Percentiles rank a stretch among this genome's conserved stretches.
Evolutionary conservation across 2,113 vertebrate genomes (phyloP).

Genomic region (Alethe diademata): DNA sequence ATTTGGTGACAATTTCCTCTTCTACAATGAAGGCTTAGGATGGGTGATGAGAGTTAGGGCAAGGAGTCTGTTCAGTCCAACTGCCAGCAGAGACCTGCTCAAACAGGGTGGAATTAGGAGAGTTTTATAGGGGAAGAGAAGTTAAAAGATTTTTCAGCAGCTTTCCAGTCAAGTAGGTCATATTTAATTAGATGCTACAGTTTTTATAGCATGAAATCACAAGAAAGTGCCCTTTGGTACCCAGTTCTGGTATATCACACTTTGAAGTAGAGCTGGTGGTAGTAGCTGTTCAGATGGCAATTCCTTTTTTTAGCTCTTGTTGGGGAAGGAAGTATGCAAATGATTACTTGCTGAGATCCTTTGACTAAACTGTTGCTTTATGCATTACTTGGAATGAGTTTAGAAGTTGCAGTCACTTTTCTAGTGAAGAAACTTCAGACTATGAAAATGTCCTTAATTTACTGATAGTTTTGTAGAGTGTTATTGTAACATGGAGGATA

Average conservation of each 20-base stretch:
- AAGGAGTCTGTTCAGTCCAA: background rate
- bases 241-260: background rate
- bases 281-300: slow-evolving; percentile 23
- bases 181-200: slow-evolving; percentile 38
- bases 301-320: slow-evolving; percentile 30
- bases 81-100: background rate
- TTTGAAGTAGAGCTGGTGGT: slow-evolving; percentile 20
- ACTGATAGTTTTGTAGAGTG: background rate
- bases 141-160: background rate
- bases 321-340: slow-evolving; percentile 28
- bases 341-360: slow-evolving; percentile 1
- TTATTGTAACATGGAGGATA: background rate
- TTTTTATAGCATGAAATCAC: slow-evolving; percentile 43
- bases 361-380: background rate
- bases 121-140: background rate
- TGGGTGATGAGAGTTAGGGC: background rate
- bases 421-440: background rate
- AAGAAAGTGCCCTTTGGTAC: slow-evolving; percentile 27
- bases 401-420: background rate
- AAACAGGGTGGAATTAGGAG: background rate
- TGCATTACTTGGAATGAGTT: background rate
- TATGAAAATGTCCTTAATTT: background rate
- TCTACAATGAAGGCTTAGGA: background rate
- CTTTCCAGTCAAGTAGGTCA: slow-evolving; percentile 47
- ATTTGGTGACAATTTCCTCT: background rate